These are phyloP conservation scores for Apoda limacodes DNA, from an alignment of 2,888 invertebrate species.

Conservation along the genomic window DNA sequence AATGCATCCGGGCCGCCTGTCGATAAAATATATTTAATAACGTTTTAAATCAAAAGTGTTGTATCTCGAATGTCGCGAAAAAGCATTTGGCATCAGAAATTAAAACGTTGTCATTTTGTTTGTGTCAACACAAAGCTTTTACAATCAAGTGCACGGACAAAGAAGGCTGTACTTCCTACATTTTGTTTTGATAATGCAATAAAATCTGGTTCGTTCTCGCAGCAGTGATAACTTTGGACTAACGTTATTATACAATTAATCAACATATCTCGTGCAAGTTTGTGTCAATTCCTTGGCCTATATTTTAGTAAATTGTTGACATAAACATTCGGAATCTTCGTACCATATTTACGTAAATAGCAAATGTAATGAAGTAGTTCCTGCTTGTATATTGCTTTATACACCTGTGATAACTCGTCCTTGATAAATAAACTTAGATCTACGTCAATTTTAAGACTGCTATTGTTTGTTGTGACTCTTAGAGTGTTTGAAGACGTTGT, in stretches of 20 bases:
- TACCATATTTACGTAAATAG: conserved; percentile 29
- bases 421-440: conserved; percentile 37
- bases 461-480: conserved; percentile 38
- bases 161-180: conserved; percentile 48
- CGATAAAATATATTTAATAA: conserved; percentile 11
- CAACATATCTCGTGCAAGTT: conserved; percentile 47
- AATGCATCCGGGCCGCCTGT: conserved; percentile 39
- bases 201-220: conserved; percentile 37
- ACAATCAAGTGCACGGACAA: conserved; percentile 67
- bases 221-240: conserved; percentile 30
- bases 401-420: conserved; percentile 61
- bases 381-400: conserved; percentile 62
- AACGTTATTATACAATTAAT: conserved; percentile 37
- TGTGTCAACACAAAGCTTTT: conserved; percentile 68
- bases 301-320: conserved; percentile 39
- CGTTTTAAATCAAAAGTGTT: conserved; percentile 29
- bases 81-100: conserved; percentile 52
- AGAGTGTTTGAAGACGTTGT: too few relatives aligned
- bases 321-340: conserved; percentile 20
- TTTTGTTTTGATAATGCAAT: conserved; percentile 35
- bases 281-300: conserved; percentile 58
- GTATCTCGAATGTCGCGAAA: conserved; percentile 68
- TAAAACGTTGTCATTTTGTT: conserved; percentile 57
- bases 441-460: conserved; percentile 40
- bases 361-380: conserved; percentile 46